These are phyloP conservation scores for Anadara kagoshimensis DNA, from an alignment of 1,140 invertebrate genomes.

Conservation along the genomic window DNA sequence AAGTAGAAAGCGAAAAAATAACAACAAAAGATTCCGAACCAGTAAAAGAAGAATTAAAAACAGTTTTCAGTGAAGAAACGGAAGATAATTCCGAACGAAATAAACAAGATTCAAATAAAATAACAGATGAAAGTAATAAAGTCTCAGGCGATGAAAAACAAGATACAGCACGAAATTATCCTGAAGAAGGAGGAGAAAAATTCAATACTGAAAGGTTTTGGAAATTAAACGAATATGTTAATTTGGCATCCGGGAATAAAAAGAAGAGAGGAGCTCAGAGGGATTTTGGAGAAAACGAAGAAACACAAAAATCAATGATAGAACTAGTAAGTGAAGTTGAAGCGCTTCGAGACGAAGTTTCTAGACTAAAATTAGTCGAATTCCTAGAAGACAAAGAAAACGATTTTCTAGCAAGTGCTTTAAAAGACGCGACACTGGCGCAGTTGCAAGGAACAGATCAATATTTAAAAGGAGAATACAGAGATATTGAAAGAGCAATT, in stretches of 20 bases:
- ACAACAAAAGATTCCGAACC: background rate
- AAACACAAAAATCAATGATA: background rate
- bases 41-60: background rate
- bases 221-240: background rate
- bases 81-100: too few species aligned
- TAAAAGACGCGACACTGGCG: constrained; percentile 55
- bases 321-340: constrained; percentile 10
- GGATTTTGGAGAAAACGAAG: background rate
- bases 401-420: constrained; percentile 53
- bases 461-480: constrained; percentile 48
- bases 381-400: constrained; percentile 58
- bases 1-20: background rate
- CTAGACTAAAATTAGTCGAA: constrained; percentile 40
- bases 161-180: background rate
- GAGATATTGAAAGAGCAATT: constrained; percentile 54
- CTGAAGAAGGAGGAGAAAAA: background rate
- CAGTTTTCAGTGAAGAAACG: too few species aligned
- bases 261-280: constrained; percentile 1
- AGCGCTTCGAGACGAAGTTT: constrained; percentile 40
- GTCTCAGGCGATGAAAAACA: background rate
- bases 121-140: constrained; percentile 8
- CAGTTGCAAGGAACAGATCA: constrained; percentile 43
- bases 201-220: background rate
- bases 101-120: background rate
- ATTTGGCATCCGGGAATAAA: constrained; percentile 1